Evolutionary conservation across 2,113 vertebrate species (phyloP), one percentile per base, ranked within the genome.

Genomic region (Synodontis membranacea): DNA sequence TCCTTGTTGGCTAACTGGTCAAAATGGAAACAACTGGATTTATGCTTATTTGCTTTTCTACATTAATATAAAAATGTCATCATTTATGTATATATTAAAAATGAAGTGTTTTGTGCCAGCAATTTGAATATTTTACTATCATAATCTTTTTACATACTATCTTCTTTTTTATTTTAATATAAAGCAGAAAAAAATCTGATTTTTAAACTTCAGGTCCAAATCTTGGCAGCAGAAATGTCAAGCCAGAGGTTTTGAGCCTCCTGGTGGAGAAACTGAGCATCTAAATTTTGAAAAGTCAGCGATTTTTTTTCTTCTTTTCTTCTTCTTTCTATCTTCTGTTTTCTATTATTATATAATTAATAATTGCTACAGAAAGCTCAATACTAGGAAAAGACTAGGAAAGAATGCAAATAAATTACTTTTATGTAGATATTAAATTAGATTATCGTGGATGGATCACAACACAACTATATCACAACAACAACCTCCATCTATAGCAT

Each of bases 181-280:
- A 64, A 64, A 64, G 12, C 60, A 64, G 56, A 62, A 14, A 62
- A 64, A 56, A 25, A 62, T 31, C 28, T 62, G 60, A 37, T 68
- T 15, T 5, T 12, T 66, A 66, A 2, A 66, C 34, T 68, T 44
- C 11, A 74, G 23, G 14, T 74, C 23, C 42, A 74, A 46, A 46
- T n/a, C 21, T 25, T 23, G 46, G 42, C 39, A 28, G 39, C 11
- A 28, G 42, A 46, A 74, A 46, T 28, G 70, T 14, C 23, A 28
- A 44, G 39, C 19, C 28, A n/a, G 28, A 31, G 25, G 12, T 48
- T 31, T 39, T 86, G 72, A 52, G 88, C 86, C 88, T 62, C 84
- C 88, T 89, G 31, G 39, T 89, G 88, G 83, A 44, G 5, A 74
- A 83, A 83, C 23, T 46, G 11, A 80, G 72, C 14, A 85, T 62